phyloP scores from a whole-genome alignment of 2,113 vertebrate genomes.

The Cariama cristata region DNA sequence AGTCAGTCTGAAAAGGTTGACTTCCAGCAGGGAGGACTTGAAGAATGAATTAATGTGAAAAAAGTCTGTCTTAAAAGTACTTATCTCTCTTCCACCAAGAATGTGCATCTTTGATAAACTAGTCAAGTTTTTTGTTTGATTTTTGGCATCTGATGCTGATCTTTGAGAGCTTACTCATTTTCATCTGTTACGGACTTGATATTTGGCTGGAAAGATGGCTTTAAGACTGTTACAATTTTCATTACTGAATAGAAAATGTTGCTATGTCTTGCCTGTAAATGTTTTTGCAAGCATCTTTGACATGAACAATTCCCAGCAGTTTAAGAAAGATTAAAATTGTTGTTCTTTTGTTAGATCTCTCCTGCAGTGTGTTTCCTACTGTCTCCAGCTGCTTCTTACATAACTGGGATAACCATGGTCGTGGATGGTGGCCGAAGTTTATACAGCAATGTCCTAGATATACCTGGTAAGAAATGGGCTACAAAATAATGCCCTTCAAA shows the following conservation, averaged over 20 bases:
- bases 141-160: background rate
- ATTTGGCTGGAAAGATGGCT: background rate
- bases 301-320: background rate
- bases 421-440: constrained; percentile 89
- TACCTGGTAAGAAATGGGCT: constrained; percentile 80
- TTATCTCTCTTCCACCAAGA: background rate
- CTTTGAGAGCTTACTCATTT: background rate
- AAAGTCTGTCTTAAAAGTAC: background rate
- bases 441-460: constrained; percentile 61
- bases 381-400: constrained; percentile 88
- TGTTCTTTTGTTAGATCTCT: constrained; percentile 80
- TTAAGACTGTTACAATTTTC: background rate
- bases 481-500: background rate
- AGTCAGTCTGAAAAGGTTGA: background rate
- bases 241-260: background rate
- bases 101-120: background rate
- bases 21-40: background rate
- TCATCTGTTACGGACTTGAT: background rate
- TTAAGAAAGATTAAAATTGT: background rate
- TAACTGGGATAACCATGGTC: constrained; percentile 86
- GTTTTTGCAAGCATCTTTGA: background rate
- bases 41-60: background rate
- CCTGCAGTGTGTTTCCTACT: constrained; percentile 91
- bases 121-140: background rate
- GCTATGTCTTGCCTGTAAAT: background rate